Conservation (phyloP, 1,140 invertebrate genomes). For the Lepidurus packardi region DNA sequence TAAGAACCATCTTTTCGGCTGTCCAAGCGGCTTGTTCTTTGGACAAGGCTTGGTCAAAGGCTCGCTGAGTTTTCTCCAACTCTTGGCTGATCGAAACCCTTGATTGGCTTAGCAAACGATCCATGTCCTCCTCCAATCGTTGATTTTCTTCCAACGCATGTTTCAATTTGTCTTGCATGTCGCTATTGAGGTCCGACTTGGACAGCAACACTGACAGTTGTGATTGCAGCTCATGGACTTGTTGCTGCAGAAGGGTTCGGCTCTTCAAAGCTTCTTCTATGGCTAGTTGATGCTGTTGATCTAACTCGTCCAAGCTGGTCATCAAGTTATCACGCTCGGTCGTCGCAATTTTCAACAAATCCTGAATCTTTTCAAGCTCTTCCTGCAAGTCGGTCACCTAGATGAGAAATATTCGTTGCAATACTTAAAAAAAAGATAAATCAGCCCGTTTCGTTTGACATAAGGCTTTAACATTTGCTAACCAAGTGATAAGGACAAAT, state of each 20-base stretch:
- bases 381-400: slow-evolving; percentile 32
- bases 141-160: slow-evolving; percentile 1
- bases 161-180: slow-evolving; percentile 24
- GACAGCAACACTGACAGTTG: slow-evolving; percentile 3
- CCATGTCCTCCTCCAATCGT: neutral
- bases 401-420: neutral
- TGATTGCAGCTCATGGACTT: slow-evolving; percentile 23
- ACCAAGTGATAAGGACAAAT: neutral
- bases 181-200: neutral
- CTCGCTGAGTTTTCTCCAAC: neutral
- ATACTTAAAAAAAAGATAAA: neutral
- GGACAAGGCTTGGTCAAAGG: neutral
- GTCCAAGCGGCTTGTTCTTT: neutral
- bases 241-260: neutral
- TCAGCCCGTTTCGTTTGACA: too few relatives aligned
- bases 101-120: neutral
- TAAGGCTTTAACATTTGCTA: neutral
- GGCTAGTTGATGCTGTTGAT: slow-evolving; percentile 61
- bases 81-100: neutral
- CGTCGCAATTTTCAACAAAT: slow-evolving; percentile 39
- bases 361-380: slow-evolving; percentile 35
- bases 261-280: slow-evolving; percentile 43
- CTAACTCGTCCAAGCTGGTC: slow-evolving; percentile 61
- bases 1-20: neutral
- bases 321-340: slow-evolving; percentile 53